phyloP scores from a whole-genome alignment of 2,888 invertebrate genomes.

The Zele albiditarsus region DNA sequence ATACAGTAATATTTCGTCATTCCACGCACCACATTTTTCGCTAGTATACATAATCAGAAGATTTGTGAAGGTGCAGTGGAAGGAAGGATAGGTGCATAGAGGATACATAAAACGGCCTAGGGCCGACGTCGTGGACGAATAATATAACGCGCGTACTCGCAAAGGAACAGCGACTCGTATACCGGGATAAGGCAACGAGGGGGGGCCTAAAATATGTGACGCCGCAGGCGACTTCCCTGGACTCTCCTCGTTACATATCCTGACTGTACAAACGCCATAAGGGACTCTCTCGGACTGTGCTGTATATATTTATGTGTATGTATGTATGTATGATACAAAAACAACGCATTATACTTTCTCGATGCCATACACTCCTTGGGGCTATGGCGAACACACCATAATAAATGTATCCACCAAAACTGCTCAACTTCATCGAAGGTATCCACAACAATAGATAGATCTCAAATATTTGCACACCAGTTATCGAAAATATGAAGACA shows the following conservation, averaged over 20 bases:
- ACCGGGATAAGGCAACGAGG: slow-evolving; percentile 34
- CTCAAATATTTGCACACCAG: too few species aligned
- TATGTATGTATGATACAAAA: slow-evolving; percentile 67
- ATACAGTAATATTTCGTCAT: too few species aligned
- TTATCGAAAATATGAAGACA: too few species aligned
- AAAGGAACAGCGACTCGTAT: slow-evolving; percentile 22
- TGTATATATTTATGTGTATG: slow-evolving; percentile 56
- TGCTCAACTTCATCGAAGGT: background rate
- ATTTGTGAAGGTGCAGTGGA: background rate
- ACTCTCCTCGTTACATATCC: slow-evolving; percentile 69
- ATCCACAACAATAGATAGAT: background rate
- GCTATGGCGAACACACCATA: slow-evolving; percentile 56
- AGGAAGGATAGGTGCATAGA: background rate
- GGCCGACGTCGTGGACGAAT: slow-evolving; percentile 70
- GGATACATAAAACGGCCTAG: background rate
- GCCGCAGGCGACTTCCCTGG: slow-evolving; percentile 67
- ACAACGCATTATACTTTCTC: slow-evolving; percentile 69
- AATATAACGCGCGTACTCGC: slow-evolving; percentile 17
- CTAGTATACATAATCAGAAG: background rate
- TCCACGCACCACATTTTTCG: too few species aligned
- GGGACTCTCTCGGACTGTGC: slow-evolving; percentile 51
- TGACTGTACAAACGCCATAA: slow-evolving; percentile 57
- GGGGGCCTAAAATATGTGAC: slow-evolving; percentile 71
- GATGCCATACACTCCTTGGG: slow-evolving; percentile 43
- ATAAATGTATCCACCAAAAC: slow-evolving; percentile 22